phyloP scores from a whole-genome alignment of 2,113 vertebrate genomes.

The Halcyon senegalensis region DNA sequence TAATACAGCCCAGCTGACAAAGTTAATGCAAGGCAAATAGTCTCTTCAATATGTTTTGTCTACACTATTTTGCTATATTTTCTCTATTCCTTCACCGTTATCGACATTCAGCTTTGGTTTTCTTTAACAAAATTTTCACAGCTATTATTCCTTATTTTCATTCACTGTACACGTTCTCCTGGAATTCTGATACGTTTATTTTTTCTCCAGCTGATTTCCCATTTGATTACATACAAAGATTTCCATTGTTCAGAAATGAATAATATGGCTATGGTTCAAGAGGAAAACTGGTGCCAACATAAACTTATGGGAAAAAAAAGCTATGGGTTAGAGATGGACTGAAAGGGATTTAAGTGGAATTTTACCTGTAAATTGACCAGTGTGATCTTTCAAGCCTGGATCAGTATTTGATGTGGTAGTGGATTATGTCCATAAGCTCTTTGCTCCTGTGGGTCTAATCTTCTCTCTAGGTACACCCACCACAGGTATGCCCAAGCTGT shows the following conservation, averaged over 20 bases:
- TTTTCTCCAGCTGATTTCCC: slow-evolving; percentile 10
- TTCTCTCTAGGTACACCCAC: background rate
- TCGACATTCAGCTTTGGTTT: background rate
- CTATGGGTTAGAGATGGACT: background rate
- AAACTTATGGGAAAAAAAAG: background rate
- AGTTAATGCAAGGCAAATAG: background rate
- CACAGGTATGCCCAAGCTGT: background rate
- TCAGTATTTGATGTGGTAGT: background rate
- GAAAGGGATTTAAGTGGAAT: background rate
- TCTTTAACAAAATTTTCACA: background rate
- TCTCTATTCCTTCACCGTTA: background rate
- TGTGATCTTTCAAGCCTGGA: background rate
- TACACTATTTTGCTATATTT: background rate
- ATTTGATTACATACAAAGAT: slow-evolving; percentile 1
- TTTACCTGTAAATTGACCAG: background rate
- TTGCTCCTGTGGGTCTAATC: background rate
- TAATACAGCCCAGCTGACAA: background rate
- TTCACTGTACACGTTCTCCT: background rate
- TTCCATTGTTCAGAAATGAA: slow-evolving; percentile 5
- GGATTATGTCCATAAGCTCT: background rate
- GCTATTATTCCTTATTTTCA: background rate
- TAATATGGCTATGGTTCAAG: background rate
- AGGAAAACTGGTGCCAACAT: background rate
- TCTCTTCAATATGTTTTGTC: background rate
- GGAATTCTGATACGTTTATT: background rate